Conservation (phyloP, 2,888 invertebrate genomes). For the Hemaris fuciformis region DNA sequence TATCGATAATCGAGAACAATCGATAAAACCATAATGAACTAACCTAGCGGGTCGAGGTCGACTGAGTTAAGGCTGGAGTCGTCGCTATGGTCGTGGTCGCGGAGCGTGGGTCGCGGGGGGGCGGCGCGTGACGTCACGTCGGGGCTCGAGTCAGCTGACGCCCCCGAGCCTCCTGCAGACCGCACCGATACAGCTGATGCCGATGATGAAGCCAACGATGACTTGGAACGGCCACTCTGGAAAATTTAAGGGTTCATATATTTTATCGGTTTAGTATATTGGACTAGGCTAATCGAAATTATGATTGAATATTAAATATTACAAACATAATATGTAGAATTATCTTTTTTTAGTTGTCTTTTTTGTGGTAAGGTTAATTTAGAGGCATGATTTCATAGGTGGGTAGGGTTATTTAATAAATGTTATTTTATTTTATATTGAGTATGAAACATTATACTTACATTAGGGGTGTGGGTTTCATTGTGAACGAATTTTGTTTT, state of each 20-base stretch:
- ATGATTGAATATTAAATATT: no score
- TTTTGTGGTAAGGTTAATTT: no score
- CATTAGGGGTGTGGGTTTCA: constrained; percentile 85
- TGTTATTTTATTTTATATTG: no score
- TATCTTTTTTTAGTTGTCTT: no score
- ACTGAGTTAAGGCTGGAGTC: constrained; percentile 96
- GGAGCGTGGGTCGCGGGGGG: constrained; percentile 67
- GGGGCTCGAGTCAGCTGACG: constrained; percentile 56
- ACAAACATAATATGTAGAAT: no score
- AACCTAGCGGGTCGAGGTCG: constrained; percentile 88
- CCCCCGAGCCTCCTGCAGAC: constrained; percentile 72
- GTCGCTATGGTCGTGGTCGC: constrained; percentile 84
- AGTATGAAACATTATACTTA: no score
- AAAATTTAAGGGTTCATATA: constrained; percentile 21
- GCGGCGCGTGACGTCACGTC: constrained; percentile 79
- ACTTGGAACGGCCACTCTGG: constrained; percentile 84
- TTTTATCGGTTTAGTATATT: background rate
- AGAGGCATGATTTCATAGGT: no score
- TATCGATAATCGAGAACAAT: background rate
- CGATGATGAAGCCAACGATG: constrained; percentile 76
- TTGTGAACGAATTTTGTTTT: constrained; percentile 80
- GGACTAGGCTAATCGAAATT: no score
- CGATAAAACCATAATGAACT: constrained; percentile 30
- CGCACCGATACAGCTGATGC: constrained; percentile 76
- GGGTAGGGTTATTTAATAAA: no score